phyloP scores from a whole-genome alignment of 2,797 vertebrate species.

The Hypotaenidia philippensis region DNA sequence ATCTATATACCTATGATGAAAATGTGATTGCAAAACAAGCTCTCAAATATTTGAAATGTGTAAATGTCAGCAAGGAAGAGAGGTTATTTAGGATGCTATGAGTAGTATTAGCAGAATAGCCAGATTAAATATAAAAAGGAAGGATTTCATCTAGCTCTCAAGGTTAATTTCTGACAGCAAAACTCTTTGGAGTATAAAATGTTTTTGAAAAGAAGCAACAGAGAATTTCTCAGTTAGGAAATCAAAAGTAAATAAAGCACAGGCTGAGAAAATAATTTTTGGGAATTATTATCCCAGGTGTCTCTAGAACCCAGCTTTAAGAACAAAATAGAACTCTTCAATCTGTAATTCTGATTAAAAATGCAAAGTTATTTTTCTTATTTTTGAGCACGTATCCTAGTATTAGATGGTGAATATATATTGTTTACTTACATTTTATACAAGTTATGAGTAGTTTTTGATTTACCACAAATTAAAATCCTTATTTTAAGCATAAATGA shows the following conservation, averaged over 20 bases:
- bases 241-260: not conserved
- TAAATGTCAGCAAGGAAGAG: not conserved
- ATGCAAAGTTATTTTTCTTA: not conserved
- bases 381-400: not conserved
- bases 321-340: not conserved
- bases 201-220: not conserved
- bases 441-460: not conserved
- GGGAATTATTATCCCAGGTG: not conserved
- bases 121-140: not conserved
- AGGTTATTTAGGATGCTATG: not conserved
- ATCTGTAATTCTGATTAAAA: not conserved
- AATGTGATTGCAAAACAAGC: not conserved
- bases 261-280: not conserved
- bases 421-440: not conserved
- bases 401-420: not conserved
- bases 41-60: conserved; percentile 18
- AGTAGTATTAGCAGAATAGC: not conserved
- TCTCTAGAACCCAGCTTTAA: not conserved
- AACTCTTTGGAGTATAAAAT: not conserved
- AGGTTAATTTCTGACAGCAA: not conserved
- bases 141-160: not conserved
- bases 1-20: not conserved
- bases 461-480: not conserved
- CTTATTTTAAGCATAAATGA: not conserved
- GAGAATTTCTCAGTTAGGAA: not conserved